Evolutionary conservation across 1,140 invertebrate species (phyloP).

Genomic region (Heliconius hewitsoni): DNA sequence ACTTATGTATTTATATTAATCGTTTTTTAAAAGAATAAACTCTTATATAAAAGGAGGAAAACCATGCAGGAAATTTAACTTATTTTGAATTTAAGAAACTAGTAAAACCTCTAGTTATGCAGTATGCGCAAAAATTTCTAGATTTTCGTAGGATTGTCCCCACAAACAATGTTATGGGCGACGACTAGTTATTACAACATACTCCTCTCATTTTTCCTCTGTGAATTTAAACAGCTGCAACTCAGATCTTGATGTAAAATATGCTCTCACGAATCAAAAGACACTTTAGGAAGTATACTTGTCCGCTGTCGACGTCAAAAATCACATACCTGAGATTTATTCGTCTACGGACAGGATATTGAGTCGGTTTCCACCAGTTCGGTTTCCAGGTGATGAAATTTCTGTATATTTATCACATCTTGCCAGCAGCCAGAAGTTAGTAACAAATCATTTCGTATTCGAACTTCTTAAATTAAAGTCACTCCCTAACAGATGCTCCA

Average conservation of each 20-base stretch:
- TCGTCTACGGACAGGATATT: conserved; percentile 9
- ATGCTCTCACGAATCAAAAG: conserved; percentile 5
- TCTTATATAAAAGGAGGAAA: no score
- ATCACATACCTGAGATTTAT: background rate
- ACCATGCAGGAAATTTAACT: no score
- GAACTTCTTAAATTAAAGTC: no score
- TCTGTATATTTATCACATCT: conserved; percentile 7
- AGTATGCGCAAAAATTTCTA: background rate
- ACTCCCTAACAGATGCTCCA: no score
- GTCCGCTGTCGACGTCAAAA: background rate
- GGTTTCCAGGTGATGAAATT: background rate
- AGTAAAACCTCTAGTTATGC: no score
- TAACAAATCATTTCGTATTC: background rate
- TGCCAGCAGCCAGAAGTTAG: background rate
- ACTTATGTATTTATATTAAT: no score
- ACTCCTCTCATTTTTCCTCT: background rate
- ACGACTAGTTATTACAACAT: background rate
- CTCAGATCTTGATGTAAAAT: background rate
- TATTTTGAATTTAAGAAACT: no score
- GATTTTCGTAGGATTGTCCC: background rate
- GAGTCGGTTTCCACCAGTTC: background rate
- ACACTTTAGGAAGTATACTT: background rate
- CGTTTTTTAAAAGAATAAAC: no score
- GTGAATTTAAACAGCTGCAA: conserved; percentile 8
- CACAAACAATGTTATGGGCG: no score